Conservation (phyloP, 1,140 invertebrate species). For the Acromyrmex echinatior region DNA sequence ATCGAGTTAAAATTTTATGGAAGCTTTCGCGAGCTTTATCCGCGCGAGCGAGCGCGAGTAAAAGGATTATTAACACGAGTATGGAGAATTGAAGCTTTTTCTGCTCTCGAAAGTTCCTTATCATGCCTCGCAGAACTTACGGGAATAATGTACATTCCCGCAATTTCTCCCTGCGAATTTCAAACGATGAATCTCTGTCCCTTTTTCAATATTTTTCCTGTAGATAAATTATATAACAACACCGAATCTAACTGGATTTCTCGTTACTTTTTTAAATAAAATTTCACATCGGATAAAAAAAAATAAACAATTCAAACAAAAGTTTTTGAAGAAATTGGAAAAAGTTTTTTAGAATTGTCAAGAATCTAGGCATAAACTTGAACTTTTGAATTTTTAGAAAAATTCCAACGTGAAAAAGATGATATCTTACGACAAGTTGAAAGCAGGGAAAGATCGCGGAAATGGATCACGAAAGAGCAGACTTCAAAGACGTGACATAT, state of each 20-base stretch:
- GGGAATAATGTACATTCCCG: constrained; percentile 39
- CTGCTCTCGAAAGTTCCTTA: constrained; percentile 45
- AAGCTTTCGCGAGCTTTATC: constrained; percentile 42
- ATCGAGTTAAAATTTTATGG: constrained; percentile 55
- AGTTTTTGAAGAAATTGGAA: too few relatives aligned
- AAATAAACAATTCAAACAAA: not conserved
- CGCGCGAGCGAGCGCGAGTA: constrained; percentile 38
- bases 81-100: constrained; percentile 44
- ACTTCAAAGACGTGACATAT: constrained; percentile 68
- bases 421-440: not conserved
- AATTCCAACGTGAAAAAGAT: constrained; percentile 3
- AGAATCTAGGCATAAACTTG: not conserved
- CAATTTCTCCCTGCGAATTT: constrained; percentile 36
- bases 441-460: not conserved
- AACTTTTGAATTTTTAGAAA: not conserved
- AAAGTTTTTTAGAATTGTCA: not conserved
- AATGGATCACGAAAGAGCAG: constrained; percentile 20
- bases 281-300: not conserved
- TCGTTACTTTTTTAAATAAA: not conserved
- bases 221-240: not conserved
- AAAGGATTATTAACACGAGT: constrained; percentile 59
- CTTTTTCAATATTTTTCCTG: constrained; percentile 10
- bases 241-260: not conserved
- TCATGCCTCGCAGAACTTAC: constrained; percentile 40
- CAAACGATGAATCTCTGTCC: not conserved